Evolutionary conservation across 1,140 invertebrate genomes (phyloP), one percentile per base, ranked within the genome.

Genomic region (Euschistus heros): DNA sequence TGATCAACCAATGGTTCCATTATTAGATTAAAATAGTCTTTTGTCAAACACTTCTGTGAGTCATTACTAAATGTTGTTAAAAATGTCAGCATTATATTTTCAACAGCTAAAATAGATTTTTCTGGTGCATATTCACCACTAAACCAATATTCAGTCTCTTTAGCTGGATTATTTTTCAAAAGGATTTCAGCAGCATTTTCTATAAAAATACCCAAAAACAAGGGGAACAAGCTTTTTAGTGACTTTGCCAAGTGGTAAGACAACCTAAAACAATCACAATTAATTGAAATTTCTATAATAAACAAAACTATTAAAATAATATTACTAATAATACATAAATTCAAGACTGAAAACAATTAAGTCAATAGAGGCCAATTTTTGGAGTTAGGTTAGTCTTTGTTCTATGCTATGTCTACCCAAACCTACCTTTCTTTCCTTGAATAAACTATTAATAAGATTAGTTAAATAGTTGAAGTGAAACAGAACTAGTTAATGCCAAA

Each of bases 1-100:
- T 95, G 92, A 77, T 95, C 88, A 0, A 95, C 87, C 2, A 97
- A 75, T 0, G 90, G 90, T 68, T 87, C 84, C 83, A 92, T 86
- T 0, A 97, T 73, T 0, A 82, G 80, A 61, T 91, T 84, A 76
- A 94, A 95, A 20, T 69, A 57, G 64, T 93, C 90, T 71, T 88
- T 86, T 72, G 86, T 94, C 0, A 94, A 75, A 72, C 94, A 94
- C 70, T 85, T 86, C 47, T 85, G 66, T 7, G 67, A 66, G 73
- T 94, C 91, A 72, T 94, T 87, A 62, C 85, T 75, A 72, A 93
- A 95, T 0, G 93, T 85, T 50, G 84, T 81, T 54, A 84, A 77
- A 0, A 96, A 74, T 17, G 88, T 92, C 22, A 57, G 66, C 1
- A 73, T 52, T n/a, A 72, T 67, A 27, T 44, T 59, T 47, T 62